Conservation (phyloP, 2,113 vertebrate genomes). For the Centropus unirufus region DNA sequence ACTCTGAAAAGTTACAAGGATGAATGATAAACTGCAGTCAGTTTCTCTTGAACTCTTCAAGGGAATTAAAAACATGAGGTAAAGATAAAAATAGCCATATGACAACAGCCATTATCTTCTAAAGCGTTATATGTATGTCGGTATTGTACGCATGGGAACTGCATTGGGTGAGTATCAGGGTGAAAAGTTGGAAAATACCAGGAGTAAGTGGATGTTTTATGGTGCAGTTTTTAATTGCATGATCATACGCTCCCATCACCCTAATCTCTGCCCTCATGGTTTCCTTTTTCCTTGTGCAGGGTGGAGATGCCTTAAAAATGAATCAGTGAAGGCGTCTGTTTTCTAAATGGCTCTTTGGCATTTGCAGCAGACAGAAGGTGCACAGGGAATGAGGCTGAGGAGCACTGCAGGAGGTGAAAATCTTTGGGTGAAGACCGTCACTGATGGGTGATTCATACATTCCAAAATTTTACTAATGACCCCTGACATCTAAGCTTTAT, state of each 20-base stretch:
- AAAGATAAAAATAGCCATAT: background rate
- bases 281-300: background rate
- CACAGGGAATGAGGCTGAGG: background rate
- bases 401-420: background rate
- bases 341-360: background rate
- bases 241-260: background rate
- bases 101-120: background rate
- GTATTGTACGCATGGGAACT: background rate
- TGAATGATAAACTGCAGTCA: background rate
- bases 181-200: conserved; percentile 5
- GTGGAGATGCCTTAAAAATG: background rate
- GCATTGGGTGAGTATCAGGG: background rate
- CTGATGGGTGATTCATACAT: background rate
- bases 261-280: background rate
- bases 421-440: background rate
- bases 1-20: background rate
- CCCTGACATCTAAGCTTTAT: background rate
- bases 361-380: background rate
- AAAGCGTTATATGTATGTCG: background rate
- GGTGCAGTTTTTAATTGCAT: background rate
- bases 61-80: background rate
- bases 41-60: background rate
- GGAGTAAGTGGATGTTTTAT: background rate
- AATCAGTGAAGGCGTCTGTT: background rate
- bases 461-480: background rate